Evolutionary conservation across 2,797 vertebrate species (phyloP).

Genomic region (Coracias cyanogaster): DNA sequence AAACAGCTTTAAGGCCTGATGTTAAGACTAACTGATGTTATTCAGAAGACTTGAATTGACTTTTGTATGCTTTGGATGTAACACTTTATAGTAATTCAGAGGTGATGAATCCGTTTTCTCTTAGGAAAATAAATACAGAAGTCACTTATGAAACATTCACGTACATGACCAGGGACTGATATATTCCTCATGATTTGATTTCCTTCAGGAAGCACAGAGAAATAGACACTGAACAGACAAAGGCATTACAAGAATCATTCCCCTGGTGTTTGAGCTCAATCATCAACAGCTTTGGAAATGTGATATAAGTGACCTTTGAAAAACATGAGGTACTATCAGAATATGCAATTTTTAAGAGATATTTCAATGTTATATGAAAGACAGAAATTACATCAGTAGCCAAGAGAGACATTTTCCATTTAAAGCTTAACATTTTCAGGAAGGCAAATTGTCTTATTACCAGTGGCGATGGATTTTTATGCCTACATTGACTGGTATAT

Average conservation of each 20-base stretch:
- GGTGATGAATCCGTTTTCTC: not conserved
- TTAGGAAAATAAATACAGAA: slow-evolving; percentile 26
- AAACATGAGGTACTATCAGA: not conserved
- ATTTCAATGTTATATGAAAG: not conserved
- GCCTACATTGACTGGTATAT: not conserved
- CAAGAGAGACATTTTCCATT: not conserved
- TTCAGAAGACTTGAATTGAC: not conserved
- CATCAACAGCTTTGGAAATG: not conserved
- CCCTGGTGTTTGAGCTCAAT: not conserved
- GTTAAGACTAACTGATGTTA: not conserved
- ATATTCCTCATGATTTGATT: not conserved
- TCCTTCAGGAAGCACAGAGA: not conserved
- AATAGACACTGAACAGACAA: not conserved
- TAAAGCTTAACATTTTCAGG: slow-evolving; percentile 13
- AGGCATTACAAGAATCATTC: not conserved
- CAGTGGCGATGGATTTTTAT: not conserved
- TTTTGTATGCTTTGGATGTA: not conserved
- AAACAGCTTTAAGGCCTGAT: not conserved
- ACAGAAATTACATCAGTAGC: not conserved
- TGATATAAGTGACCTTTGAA: slow-evolving; percentile 36
- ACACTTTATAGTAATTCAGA: not conserved
- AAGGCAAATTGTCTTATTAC: not conserved
- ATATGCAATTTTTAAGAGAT: not conserved
- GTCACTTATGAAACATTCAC: not conserved
- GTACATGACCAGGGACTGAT: not conserved